phyloP scores from a whole-genome alignment of 2,888 invertebrate genomes.

The Cantharis lateralis region DNA sequence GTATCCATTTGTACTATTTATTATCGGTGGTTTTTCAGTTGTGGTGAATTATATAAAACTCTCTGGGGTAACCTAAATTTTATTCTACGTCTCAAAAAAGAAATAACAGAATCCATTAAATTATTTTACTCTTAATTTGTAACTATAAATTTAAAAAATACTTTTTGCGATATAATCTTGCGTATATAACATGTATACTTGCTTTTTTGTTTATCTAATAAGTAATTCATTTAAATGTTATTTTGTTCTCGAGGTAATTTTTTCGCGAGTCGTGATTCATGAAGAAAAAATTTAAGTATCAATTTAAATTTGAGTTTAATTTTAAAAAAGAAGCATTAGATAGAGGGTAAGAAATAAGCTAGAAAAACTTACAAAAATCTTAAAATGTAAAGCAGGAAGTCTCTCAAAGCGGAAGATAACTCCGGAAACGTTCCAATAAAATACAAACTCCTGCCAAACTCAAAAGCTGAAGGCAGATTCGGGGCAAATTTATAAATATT shows the following conservation, averaged over 20 bases:
- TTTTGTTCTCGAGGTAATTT: neutral
- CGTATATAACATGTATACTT: neutral
- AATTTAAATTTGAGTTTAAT: neutral
- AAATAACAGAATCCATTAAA: neutral
- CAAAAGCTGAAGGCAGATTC: conserved; percentile 24
- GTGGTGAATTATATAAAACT: neutral
- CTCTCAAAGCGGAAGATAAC: conserved; percentile 15
- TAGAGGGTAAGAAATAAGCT: neutral
- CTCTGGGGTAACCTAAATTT: neutral
- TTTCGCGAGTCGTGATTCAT: neutral
- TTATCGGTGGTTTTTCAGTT: neutral
- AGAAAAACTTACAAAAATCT: conserved; percentile 10
- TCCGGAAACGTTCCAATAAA: conserved; percentile 26
- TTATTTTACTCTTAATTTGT: neutral
- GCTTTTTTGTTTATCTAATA: neutral
- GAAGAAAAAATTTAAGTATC: neutral
- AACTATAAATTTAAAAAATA: neutral
- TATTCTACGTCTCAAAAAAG: neutral
- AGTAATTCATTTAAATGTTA: neutral
- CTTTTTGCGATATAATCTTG: neutral
- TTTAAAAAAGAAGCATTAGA: neutral
- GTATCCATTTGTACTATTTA: neutral
- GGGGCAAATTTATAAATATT: conserved; percentile 29
- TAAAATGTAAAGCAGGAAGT: conserved; percentile 18
- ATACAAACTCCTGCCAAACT: conserved; percentile 26